Evolutionary conservation across 2,888 invertebrate species (phyloP).

Genomic region (Macaria notata): DNA sequence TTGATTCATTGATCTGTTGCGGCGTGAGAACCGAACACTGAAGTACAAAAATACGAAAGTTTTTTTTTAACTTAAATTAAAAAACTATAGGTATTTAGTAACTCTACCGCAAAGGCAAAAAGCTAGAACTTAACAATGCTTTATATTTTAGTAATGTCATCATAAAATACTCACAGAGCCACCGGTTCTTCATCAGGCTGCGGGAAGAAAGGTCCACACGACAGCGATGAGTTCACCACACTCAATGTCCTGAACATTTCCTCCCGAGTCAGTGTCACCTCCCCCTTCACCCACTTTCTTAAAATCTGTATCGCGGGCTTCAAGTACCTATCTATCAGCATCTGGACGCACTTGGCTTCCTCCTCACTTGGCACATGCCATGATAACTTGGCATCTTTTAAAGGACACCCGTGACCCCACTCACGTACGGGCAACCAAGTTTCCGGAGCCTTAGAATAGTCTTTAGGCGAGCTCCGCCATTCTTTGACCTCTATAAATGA

Average conservation of each 20-base stretch:
- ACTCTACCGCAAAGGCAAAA: no score
- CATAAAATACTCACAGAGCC: conserved; percentile 71
- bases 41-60: no score
- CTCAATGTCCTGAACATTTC: conserved; percentile 86
- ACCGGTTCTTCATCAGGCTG: conserved; percentile 85
- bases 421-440: conserved; percentile 88
- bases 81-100: no score
- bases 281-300: conserved; percentile 77
- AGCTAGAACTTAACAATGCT: no score
- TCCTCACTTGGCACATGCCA: conserved; percentile 90
- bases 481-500: conserved; percentile 84
- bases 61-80: no score
- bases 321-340: conserved; percentile 85
- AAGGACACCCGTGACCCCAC: conserved; percentile 89
- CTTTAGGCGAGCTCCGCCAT: conserved; percentile 82
- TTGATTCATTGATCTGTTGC: no score
- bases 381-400: conserved; percentile 84
- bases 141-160: neutral
- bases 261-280: conserved; percentile 82
- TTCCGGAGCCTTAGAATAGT: conserved; percentile 84
- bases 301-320: conserved; percentile 84
- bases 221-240: conserved; percentile 85
- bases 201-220: conserved; percentile 85
- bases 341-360: conserved; percentile 86
- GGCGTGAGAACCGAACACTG: no score